A percentile compares a stretch with the other conserved stretches of the same genome.
phyloP scores from a whole-genome alignment of 1,140 invertebrate species.

The Achroia grisella region DNA sequence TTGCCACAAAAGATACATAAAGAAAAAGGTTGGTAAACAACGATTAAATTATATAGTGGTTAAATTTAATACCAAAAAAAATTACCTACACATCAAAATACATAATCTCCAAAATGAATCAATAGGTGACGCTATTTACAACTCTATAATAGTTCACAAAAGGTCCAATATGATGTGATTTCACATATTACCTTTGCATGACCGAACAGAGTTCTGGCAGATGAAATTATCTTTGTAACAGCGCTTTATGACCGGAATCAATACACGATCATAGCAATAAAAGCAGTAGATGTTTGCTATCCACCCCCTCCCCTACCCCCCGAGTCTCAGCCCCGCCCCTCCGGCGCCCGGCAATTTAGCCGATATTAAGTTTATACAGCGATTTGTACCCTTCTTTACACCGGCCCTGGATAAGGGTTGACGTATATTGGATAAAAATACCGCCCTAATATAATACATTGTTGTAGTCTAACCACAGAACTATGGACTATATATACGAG shows the following conservation, averaged over 20 bases:
- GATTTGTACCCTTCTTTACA: conserved; percentile 67
- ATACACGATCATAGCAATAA: conserved; percentile 64
- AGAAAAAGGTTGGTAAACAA: too few relatives aligned
- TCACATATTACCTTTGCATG: too few relatives aligned
- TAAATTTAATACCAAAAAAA: too few relatives aligned
- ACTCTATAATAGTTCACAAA: too few relatives aligned
- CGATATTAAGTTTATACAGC: conserved; percentile 71
- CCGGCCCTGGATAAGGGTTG: conserved; percentile 15
- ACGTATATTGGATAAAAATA: conserved; percentile 14
- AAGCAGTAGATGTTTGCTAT: conserved; percentile 51
- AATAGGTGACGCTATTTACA: too few relatives aligned
- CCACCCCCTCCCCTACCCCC: conserved; percentile 15
- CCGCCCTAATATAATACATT: neutral
- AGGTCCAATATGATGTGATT: too few relatives aligned
- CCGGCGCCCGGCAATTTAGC: conserved; percentile 48
- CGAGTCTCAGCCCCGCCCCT: conserved; percentile 13
- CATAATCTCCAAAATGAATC: too few relatives aligned
- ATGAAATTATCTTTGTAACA: conserved; percentile 55
- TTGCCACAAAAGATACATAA: too few relatives aligned
- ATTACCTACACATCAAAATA: too few relatives aligned
- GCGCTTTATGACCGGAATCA: conserved; percentile 63
- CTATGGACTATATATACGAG: too few relatives aligned
- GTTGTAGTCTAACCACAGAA: too few relatives aligned
- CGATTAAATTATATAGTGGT: too few relatives aligned
- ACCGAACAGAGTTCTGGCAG: conserved; percentile 6